These are phyloP conservation scores for Trachemys scripta DNA, from an alignment of 2,113 vertebrate genomes.

Conservation along the genomic window DNA sequence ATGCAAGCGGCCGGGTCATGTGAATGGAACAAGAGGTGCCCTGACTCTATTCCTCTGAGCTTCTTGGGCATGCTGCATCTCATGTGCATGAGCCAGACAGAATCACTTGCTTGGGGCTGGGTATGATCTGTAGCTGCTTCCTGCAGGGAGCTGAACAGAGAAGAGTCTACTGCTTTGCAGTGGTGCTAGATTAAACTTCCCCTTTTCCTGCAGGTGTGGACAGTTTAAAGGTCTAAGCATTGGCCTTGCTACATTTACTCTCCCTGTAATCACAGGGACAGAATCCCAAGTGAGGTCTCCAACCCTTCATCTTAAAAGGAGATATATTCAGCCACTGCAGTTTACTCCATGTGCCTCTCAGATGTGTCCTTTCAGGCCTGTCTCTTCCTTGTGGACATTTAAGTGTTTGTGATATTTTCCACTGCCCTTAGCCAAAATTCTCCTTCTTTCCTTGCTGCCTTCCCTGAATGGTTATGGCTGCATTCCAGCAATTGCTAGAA, in stretches of 20 bases:
- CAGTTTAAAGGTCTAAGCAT: rapidly evolving
- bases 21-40: neutral
- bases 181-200: neutral
- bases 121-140: neutral
- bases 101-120: neutral
- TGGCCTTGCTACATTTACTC: rapidly evolving
- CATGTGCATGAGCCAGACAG: neutral
- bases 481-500: neutral
- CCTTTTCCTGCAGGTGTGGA: neutral
- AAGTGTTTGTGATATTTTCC: neutral
- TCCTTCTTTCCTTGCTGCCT: neutral
- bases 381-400: rapidly evolving
- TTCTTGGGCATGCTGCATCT: neutral
- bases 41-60: neutral
- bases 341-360: neutral
- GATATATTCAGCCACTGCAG: neutral
- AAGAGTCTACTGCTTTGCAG: rapidly evolving
- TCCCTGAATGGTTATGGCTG: rapidly evolving
- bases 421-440: neutral
- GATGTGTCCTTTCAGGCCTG: neutral
- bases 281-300: neutral
- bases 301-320: neutral
- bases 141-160: neutral
- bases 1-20: neutral
- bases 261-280: neutral